Evolutionary conservation across 2,797 vertebrate genomes (phyloP), one percentile per base, ranked within the genome.

Genomic region (Cheirogaleus major): DNA sequence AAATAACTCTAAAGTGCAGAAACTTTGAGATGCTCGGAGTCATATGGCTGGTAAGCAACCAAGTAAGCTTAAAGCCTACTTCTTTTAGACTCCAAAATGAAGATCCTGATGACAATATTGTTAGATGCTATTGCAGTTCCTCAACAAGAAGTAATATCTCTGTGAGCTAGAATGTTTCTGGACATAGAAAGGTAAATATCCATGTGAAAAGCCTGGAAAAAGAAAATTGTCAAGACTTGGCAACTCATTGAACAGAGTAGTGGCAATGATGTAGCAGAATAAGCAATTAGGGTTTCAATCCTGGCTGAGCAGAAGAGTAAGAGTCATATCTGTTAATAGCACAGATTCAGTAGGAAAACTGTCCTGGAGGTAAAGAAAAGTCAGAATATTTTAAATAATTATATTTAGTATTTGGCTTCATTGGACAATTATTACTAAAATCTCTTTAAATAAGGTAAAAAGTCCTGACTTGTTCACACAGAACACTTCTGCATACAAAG

Each of bases 351-450:
- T 38, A 79, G 9, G 17, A 82, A 86, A 67, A 76, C 22, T 85
- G 7, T 43, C 22, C 45, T 67, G 14, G 25, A 57, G 32, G 5
- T 75, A 70, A 90, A 57, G 32, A 61, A 11, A n/a, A 72, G 23
- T 78, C 8, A 76, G 27, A 30, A 48, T 93, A 87, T 87, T 94
- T 92, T 81, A 96, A 93, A 55, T 63, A 79, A 80, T 85, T 76
- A 22, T 13, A 81, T 83, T 48, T 67, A 45, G 14, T 6, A 57
- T 52, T 90, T 85, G 38, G 5, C 18, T 59, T 88, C 38, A 82
- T 27, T 17, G 4, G 23, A 30, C 0, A 45, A 72, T 80, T 75
- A 67, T 45, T 79, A 75, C 11, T 43, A 50, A 32, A 72, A 63
- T 13, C 57, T 87, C 70, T 52, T 59, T 50, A 73, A 80, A 87